Percentiles rank a stretch among this genome's conserved stretches.
Evolutionary conservation across 2,888 invertebrate genomes (phyloP).

Genomic region (Agriopis leucophaearia): DNA sequence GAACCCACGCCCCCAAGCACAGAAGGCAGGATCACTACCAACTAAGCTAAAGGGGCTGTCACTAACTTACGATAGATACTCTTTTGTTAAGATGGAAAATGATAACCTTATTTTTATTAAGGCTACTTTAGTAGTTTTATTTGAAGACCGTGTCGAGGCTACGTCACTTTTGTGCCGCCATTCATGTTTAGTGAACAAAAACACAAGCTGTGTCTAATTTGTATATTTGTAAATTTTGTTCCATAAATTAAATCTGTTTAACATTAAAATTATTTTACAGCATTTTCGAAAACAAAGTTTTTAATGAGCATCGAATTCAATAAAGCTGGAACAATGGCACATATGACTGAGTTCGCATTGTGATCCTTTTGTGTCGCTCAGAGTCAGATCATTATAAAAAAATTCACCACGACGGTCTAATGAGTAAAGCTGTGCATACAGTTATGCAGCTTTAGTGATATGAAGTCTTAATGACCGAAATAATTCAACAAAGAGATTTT

Average conservation of each 20-base stretch:
- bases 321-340: constrained; percentile 78
- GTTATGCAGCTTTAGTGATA: constrained; percentile 41
- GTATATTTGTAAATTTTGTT: not conserved
- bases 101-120: too few relatives aligned
- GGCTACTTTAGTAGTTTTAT: not conserved
- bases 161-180: not conserved
- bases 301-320: constrained; percentile 82
- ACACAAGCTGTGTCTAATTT: not conserved
- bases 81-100: too few relatives aligned
- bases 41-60: too few relatives aligned
- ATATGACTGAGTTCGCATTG: constrained; percentile 74
- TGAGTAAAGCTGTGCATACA: constrained; percentile 65
- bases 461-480: constrained; percentile 52
- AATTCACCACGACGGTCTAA: constrained; percentile 74
- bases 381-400: constrained; percentile 72
- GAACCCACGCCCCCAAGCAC: too few relatives aligned
- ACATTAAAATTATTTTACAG: constrained; percentile 43
- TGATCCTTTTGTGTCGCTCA: constrained; percentile 70
- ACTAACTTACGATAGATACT: too few relatives aligned
- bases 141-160: not conserved
- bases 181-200: not conserved
- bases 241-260: not conserved
- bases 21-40: too few relatives aligned
- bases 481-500: constrained; percentile 31
- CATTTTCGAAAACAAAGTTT: constrained; percentile 53